Evolutionary conservation across 1,140 invertebrate species (phyloP), one percentile per base, ranked within the genome.

Genomic region (Trissolcus basalis): DNA sequence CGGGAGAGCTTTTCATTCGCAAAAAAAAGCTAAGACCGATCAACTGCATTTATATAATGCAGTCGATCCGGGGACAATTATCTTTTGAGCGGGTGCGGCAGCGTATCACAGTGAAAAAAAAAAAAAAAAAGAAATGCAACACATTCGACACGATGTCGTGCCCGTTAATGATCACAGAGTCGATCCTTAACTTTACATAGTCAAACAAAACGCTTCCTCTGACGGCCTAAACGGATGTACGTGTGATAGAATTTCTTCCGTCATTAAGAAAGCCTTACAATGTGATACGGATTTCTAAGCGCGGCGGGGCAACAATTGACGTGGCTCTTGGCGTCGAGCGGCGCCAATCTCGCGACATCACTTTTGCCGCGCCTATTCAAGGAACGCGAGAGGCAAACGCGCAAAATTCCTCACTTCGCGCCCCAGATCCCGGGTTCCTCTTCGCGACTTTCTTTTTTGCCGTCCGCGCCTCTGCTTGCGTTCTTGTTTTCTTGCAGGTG

Each of bases 181-280:
- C 70, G 71, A 75, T 79, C 77, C 72, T 79, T 75, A 75, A 69
- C 71, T 75, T 71, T 63, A 75, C 68, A 75, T 55, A 63, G 56
- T 49, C 78, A 82, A 72, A 85, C 83, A 87, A 86, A 86, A 85
- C 81, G 79, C 69, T 79, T 76, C 80, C 81, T 78, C 80, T 81
- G 78, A 77, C 82, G 79, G 61, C 80, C 83, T 86, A 87, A 85
- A 82, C 84, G 85, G 85, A 87, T 86, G 80, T 58, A 73, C 80
- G 81, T 81, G 83, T 82, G 85, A 86, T 86, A 86, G 85, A 87
- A 86, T 87, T 86, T 86, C 85, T 86, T 87, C 86, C 86, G 83
- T 87, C 86, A 87, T 87, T 87, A 87, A 87, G 86, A 87, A 86
- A 87, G 80, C 83, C 79, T 82, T 84, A 85, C 85, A 87, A 85